These are phyloP conservation scores for Diogma glabrata DNA, from an alignment of 2,888 invertebrate species.

Conservation along the genomic window DNA sequence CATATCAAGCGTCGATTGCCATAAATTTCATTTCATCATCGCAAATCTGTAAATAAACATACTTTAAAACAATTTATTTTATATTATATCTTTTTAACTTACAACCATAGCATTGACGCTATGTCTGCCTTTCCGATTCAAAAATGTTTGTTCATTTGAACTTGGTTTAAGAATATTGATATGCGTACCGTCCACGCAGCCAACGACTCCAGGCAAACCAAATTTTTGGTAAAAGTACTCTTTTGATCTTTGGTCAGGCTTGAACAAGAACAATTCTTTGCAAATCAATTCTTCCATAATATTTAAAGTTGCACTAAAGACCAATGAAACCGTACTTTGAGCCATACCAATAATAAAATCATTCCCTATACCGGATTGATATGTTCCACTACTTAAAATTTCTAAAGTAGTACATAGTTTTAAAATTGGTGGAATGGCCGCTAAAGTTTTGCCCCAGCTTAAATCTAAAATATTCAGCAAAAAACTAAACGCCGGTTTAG, in stretches of 20 bases:
- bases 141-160: too few species aligned
- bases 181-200: too few species aligned
- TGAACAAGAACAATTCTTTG: not conserved
- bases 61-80: too few species aligned
- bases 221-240: not conserved
- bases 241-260: not conserved
- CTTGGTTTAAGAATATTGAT: too few species aligned
- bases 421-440: too few species aligned
- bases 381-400: not conserved
- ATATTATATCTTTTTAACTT: too few species aligned
- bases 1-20: not conserved
- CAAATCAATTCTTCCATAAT: too few species aligned
- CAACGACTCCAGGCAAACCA: not conserved
- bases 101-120: too few species aligned
- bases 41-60: not conserved
- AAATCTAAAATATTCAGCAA: not conserved
- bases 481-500: not conserved
- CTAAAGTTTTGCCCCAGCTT: too few species aligned
- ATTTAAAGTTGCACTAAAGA: not conserved
- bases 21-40: not conserved
- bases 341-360: not conserved
- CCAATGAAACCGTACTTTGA: not conserved
- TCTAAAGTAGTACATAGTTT: too few species aligned
- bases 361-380: not conserved
- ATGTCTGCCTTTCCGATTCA: too few species aligned